These are phyloP conservation scores for Zelostemma sp. DNA, from an alignment of 1,140 invertebrate species.

Conservation along the genomic window DNA sequence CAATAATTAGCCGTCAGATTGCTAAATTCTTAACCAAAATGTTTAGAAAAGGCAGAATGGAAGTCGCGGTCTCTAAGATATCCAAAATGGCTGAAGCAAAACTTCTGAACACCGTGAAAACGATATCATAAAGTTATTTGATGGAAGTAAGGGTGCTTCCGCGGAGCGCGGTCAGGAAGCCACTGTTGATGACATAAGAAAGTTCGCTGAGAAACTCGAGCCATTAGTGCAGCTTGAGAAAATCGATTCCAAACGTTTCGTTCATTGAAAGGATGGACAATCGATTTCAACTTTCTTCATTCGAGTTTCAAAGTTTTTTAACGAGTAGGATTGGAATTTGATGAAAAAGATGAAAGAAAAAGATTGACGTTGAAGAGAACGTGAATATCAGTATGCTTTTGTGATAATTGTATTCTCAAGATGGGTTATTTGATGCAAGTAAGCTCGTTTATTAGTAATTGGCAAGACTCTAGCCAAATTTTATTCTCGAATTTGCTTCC, in stretches of 20 bases:
- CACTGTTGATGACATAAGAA: conserved; percentile 95
- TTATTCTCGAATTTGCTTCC: too few relatives aligned
- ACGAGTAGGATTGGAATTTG: too few relatives aligned
- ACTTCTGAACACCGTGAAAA: conserved; percentile 79
- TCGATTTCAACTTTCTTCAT: too few relatives aligned
- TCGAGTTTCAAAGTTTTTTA: too few relatives aligned
- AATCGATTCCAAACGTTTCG: conserved; percentile 87
- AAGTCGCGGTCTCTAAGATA: conserved; percentile 95
- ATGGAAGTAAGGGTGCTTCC: conserved; percentile 96
- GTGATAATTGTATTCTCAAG: too few relatives aligned
- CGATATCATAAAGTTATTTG: conserved; percentile 92
- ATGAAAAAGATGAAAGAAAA: too few relatives aligned
- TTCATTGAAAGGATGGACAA: too few relatives aligned
- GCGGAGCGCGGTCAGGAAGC: conserved; percentile 92
- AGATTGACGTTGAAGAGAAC: too few relatives aligned
- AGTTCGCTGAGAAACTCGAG: conserved; percentile 94
- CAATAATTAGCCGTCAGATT: conserved; percentile 88
- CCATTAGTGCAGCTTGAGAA: conserved; percentile 92
- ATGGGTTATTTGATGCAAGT: too few relatives aligned
- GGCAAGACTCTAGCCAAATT: too few relatives aligned
- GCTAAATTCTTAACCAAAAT: conserved; percentile 93
- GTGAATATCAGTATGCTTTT: too few relatives aligned
- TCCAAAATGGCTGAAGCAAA: conserved; percentile 87
- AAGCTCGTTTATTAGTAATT: too few relatives aligned
- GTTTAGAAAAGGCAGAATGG: conserved; percentile 97